These are phyloP conservation scores for Hirtodrosophila duncani DNA, from an alignment of 2,888 invertebrate genomes.

Conservation along the genomic window DNA sequence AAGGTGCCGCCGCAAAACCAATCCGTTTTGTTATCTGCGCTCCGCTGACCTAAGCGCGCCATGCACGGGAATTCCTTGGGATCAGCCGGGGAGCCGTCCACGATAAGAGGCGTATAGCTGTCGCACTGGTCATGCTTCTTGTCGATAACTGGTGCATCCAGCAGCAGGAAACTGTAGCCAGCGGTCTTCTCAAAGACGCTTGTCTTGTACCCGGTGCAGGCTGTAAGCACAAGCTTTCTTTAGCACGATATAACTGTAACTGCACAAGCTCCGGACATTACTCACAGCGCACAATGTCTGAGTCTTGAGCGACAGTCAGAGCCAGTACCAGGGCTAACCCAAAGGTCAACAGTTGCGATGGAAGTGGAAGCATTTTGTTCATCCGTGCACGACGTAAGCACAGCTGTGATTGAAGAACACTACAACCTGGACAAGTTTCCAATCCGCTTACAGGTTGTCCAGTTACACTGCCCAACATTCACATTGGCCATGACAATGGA, in stretches of 20 bases:
- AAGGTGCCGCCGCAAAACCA: conserved; percentile 74
- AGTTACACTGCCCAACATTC: no score
- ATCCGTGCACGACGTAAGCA: no score
- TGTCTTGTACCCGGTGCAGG: conserved; percentile 52
- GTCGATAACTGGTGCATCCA: conserved; percentile 21
- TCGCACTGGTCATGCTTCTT: conserved; percentile 49
- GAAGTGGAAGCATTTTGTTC: no score
- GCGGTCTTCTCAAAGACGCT: conserved; percentile 48
- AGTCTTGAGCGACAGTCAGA: conserved; percentile 28
- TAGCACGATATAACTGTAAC: no score
- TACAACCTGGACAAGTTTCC: no score
- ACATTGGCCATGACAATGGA: no score
- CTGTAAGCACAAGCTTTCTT: no score
- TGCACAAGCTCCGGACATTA: neutral
- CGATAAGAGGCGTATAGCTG: conserved; percentile 77
- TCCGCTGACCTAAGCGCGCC: conserved; percentile 53
- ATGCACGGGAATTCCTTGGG: conserved; percentile 74
- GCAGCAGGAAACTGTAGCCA: conserved; percentile 46
- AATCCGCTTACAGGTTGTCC: no score
- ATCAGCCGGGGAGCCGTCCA: conserved; percentile 62
- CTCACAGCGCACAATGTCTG: conserved; percentile 43
- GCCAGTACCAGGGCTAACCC: neutral
- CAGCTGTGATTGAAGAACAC: no score
- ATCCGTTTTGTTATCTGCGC: conserved; percentile 15
- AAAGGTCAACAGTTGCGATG: no score